These are phyloP conservation scores for Zygothrica quintamaculata DNA, from an alignment of 2,888 invertebrate species.

Conservation along the genomic window DNA sequence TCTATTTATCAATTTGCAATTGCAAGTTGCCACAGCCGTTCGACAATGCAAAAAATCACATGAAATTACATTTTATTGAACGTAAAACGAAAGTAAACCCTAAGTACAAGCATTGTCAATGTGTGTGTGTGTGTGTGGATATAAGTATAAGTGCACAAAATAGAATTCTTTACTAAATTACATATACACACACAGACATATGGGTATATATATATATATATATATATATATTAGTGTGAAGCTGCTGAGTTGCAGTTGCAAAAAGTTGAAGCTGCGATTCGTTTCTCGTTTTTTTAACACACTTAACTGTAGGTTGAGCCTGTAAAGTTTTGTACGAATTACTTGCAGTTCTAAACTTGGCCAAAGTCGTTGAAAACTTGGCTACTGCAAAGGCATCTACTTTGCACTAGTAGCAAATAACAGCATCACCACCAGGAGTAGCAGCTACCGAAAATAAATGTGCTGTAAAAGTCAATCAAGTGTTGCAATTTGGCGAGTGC, in stretches of 20 bases:
- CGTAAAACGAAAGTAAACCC: conserved; percentile 39
- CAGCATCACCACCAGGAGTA: conserved; percentile 3
- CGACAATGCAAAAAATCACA: conserved; percentile 69
- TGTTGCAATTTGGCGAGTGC: conserved; percentile 65
- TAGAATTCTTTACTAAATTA: conserved; percentile 49
- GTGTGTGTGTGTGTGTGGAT: too few species aligned
- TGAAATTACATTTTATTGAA: conserved; percentile 70
- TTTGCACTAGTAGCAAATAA: conserved; percentile 32
- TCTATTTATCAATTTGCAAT: conserved; percentile 79
- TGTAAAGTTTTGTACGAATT: conserved; percentile 57
- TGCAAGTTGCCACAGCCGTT: conserved; percentile 45
- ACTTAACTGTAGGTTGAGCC: conserved; percentile 36
- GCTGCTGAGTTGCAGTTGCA: conserved; percentile 55
- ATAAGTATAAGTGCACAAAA: conserved; percentile 16
- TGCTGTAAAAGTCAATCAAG: conserved; percentile 79
- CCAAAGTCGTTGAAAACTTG: conserved; percentile 75
- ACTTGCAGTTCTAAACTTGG: conserved; percentile 71
- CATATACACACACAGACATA: conserved; percentile 9
- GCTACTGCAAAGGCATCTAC: conserved; percentile 53
- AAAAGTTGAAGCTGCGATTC: conserved; percentile 4
- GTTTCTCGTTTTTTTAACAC: conserved; percentile 16
- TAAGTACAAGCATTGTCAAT: conserved; percentile 10
- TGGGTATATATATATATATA: neutral
- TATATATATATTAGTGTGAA: conserved; percentile 51
- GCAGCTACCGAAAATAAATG: conserved; percentile 64